Base-by-base conservation (phyloP, 2,888 invertebrate species). In the Aspidiotus rigidus region DNA sequence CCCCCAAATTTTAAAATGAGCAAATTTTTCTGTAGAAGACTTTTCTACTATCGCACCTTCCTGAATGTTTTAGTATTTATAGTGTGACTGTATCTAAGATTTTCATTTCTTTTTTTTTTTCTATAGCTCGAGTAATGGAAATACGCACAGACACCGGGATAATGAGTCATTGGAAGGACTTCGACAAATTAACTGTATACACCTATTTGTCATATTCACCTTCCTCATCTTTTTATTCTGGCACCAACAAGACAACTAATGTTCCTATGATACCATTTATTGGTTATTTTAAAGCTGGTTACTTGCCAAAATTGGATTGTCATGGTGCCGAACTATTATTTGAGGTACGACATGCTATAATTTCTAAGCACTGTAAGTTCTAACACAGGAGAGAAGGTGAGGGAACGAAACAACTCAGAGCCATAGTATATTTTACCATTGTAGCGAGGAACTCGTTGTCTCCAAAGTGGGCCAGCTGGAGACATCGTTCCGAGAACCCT, bases 221-320 rank as follows among this genome's bases (percentile, higher is more conserved):
- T 8, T 72, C 75, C 9, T 74, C 74, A 9, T 73, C 75, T 1
- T 77, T 77, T 66, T 71, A 73, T 5, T 72, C 72, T 15, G 42
- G 72, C 10, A 69, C 73, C 49, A 73, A 74, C 9, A 72, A 72
- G 39, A 72, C 73, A 8, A 70, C 74, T 11, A 71, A 72, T 13
- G 76, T 76, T n/a, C 77, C 77, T 16, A 75, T 77, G 76, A 74
- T 77, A 55, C 76, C 76, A 9, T 75, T 75, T 63, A 74, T 75
- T 5, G 76, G 77, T 7, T 72, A 73, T 9, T 75, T 76, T 66
- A 73, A 74, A 61, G 73, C 74, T 41, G 76, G 76, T 17, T 72
- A 74, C 39, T 69, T 75, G 8, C 72, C 72, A 3, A 69, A 71
- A 44, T 66, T 75, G 7, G 73, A 73, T 62, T 74, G 74, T 62